Evolutionary conservation across 2,113 vertebrate species (phyloP).

Genomic region (Lota lota): DNA sequence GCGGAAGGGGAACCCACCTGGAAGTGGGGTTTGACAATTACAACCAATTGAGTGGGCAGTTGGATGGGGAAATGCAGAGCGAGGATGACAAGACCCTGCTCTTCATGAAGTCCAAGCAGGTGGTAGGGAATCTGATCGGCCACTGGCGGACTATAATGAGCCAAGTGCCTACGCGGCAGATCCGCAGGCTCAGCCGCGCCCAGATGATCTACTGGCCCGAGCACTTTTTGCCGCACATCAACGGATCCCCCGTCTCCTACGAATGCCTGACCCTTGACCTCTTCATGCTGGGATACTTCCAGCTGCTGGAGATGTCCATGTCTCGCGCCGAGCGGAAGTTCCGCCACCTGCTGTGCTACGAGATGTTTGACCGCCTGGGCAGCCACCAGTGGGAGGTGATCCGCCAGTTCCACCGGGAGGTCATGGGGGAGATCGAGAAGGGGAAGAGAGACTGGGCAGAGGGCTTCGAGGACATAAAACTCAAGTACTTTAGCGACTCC

Average conservation of each 20-base stretch:
- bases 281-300: conserved; percentile 98
- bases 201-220: conserved; percentile 90
- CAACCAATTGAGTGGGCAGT: conserved; percentile 44
- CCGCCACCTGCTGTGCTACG: conserved; percentile 93
- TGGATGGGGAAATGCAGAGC: conserved; percentile 44
- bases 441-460: conserved; percentile 84
- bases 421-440: conserved; percentile 82
- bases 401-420: conserved; percentile 85
- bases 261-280: conserved; percentile 91
- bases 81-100: conserved; percentile 80
- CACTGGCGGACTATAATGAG: conserved; percentile 88
- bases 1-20: conserved; percentile 46
- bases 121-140: conserved; percentile 83
- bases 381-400: conserved; percentile 89
- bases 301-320: conserved; percentile 95
- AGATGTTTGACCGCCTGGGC: conserved; percentile 95
- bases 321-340: conserved; percentile 88
- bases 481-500: conserved; percentile 82
- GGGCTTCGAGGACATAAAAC: conserved; percentile 88
- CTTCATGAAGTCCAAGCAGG: conserved; percentile 86
- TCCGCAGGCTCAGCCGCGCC: conserved; percentile 75
- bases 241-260: conserved; percentile 78
- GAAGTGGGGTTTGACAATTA: conserved; percentile 55
- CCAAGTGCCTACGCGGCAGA: conserved; percentile 79
- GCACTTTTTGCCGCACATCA: conserved; percentile 87